Conservation (phyloP, 2,113 vertebrate genomes). For the Spheniscus mendiculus region DNA sequence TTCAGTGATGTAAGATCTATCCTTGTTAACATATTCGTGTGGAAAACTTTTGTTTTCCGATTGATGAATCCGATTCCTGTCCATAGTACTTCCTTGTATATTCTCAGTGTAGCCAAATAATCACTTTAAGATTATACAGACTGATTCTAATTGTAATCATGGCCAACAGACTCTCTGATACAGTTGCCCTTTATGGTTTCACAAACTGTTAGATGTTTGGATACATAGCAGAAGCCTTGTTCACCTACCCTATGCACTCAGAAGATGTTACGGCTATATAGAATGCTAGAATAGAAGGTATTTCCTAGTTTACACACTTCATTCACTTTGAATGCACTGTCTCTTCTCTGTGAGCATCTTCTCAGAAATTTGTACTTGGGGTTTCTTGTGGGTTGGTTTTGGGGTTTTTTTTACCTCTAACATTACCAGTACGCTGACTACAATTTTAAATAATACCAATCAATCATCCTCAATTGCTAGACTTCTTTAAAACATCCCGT, state of each 20-base stretch:
- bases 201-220: neutral
- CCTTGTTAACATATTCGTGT: neutral
- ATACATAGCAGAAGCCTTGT: neutral
- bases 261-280: too few species aligned
- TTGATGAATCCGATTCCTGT: neutral
- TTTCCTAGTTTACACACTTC: neutral
- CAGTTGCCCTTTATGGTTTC: rapidly evolving
- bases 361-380: neutral
- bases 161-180: neutral
- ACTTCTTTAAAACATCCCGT: neutral
- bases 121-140: neutral
- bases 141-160: neutral
- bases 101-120: neutral
- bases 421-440: neutral
- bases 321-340: neutral
- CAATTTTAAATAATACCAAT: too few species aligned
- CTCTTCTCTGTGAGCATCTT: neutral
- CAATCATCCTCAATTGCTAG: neutral
- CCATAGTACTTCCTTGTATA: neutral
- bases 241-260: too few species aligned
- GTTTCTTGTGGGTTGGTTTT: neutral
- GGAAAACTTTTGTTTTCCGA: neutral
- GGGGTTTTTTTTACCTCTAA: neutral
- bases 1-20: neutral
- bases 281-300: neutral